Evolutionary conservation across 2,113 vertebrate species (phyloP).

Genomic region (Conger conger): DNA sequence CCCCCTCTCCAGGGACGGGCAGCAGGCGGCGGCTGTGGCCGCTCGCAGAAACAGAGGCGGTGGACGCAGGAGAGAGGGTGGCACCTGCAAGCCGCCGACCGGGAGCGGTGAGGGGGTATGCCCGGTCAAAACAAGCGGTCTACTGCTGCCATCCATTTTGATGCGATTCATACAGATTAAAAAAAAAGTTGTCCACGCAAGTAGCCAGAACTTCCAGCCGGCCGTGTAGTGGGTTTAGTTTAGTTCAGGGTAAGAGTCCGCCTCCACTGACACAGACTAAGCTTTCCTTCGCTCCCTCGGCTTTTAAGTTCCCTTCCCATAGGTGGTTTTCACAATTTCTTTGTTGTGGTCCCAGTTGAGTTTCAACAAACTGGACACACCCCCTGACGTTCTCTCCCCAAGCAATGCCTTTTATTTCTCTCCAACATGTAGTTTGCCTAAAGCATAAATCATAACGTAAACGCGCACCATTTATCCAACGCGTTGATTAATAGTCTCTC

Average conservation of each 20-base stretch:
- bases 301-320: slow-evolving; percentile 30
- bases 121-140: slow-evolving; percentile 51
- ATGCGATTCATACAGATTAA: background rate
- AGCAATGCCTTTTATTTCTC: background rate
- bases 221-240: background rate
- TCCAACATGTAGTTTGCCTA: background rate
- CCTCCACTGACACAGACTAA: slow-evolving; percentile 4
- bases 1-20: slow-evolving; percentile 64
- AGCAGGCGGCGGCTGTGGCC: slow-evolving; percentile 46
- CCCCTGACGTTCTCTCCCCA: background rate
- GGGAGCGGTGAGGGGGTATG: slow-evolving; percentile 33
- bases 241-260: background rate
- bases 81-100: slow-evolving; percentile 56
- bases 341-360: slow-evolving; percentile 13
- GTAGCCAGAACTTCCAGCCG: background rate
- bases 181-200: background rate
- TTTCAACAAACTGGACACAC: slow-evolving; percentile 14
- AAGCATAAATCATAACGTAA: background rate
- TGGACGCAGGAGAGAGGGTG: slow-evolving; percentile 67
- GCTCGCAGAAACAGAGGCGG: slow-evolving; percentile 63
- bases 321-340: slow-evolving; percentile 13
- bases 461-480: too few relatives aligned
- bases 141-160: slow-evolving; percentile 67
- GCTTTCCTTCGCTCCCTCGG: background rate
- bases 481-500: too few relatives aligned